Evolutionary conservation across 2,888 invertebrate species (phyloP).

Genomic region (Erebia epiphron): DNA sequence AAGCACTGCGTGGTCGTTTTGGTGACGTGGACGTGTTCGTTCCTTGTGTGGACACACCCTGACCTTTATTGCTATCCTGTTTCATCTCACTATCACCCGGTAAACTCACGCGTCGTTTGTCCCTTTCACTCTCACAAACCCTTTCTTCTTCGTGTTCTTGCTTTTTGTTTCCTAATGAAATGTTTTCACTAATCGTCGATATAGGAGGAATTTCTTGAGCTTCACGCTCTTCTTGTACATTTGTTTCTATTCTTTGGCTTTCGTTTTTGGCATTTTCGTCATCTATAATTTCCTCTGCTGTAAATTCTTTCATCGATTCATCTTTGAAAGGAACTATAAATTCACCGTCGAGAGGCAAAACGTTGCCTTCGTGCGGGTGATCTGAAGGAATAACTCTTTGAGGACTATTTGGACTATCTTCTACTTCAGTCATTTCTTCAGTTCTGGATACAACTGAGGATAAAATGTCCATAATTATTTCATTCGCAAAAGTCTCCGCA

Average conservation of each 20-base stretch:
- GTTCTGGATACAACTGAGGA: conserved; percentile 56
- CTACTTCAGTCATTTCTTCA: conserved; percentile 44
- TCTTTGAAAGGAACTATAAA: conserved; percentile 61
- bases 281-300: conserved; percentile 18
- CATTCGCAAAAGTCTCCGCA: conserved; percentile 65
- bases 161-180: conserved; percentile 75
- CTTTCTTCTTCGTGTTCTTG: conserved; percentile 65
- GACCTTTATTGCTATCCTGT: conserved; percentile 66
- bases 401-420: conserved; percentile 50
- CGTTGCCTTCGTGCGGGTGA: conserved; percentile 71
- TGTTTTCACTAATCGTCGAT: conserved; percentile 89
- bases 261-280: conserved; percentile 67
- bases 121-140: conserved; percentile 70
- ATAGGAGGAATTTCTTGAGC: conserved; percentile 86
- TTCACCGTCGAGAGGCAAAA: conserved; percentile 74
- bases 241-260: conserved; percentile 59
- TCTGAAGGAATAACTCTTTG: conserved; percentile 64
- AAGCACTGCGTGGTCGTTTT: conserved; percentile 89
- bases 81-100: conserved; percentile 80
- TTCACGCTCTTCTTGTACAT: conserved; percentile 60
- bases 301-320: conserved; percentile 48
- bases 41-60: conserved; percentile 66
- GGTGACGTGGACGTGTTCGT: conserved; percentile 82
- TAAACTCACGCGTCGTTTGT: conserved; percentile 84
- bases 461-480: conserved; percentile 67